Percentiles rank a stretch among this genome's conserved stretches.
Evolutionary conservation across 2,797 vertebrate species (phyloP).

Genomic region (Melanotaenia maccullochi): DNA sequence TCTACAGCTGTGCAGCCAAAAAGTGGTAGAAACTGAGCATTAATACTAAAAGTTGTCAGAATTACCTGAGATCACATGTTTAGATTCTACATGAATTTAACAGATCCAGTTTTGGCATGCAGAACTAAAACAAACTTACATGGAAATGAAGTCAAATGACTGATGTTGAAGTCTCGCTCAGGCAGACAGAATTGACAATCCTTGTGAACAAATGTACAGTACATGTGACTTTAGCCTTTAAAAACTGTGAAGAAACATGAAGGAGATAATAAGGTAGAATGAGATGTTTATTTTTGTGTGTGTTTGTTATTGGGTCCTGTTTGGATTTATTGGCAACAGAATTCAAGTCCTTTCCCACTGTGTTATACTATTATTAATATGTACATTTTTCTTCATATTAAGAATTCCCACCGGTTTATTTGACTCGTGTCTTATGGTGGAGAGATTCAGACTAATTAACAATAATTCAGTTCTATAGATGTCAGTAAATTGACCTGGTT

Average conservation of each 20-base stretch:
- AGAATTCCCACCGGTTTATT: not conserved
- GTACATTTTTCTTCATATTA: not conserved
- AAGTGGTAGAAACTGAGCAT: not conserved
- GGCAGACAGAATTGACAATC: not conserved
- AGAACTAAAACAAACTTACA: not conserved
- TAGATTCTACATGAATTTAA: not conserved
- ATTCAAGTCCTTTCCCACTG: not conserved
- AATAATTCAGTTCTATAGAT: not conserved
- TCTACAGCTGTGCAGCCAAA: not conserved
- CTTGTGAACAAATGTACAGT: too few species aligned
- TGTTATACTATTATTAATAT: not conserved
- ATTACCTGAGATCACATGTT: not conserved
- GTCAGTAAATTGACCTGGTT: not conserved
- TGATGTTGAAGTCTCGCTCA: not conserved
- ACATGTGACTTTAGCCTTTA: constrained; percentile 2
- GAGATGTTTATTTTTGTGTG: not conserved
- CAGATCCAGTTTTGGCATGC: not conserved
- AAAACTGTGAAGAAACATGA: not conserved
- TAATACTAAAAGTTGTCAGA: not conserved
- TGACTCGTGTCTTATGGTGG: not conserved
- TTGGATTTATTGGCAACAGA: not conserved
- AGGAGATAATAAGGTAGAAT: not conserved
- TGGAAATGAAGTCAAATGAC: not conserved
- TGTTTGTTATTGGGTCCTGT: not conserved
- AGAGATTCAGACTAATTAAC: not conserved